Evolutionary conservation across 2,888 invertebrate genomes (phyloP), one percentile per base, ranked within the genome.

Genomic region (Tholera decimalis): DNA sequence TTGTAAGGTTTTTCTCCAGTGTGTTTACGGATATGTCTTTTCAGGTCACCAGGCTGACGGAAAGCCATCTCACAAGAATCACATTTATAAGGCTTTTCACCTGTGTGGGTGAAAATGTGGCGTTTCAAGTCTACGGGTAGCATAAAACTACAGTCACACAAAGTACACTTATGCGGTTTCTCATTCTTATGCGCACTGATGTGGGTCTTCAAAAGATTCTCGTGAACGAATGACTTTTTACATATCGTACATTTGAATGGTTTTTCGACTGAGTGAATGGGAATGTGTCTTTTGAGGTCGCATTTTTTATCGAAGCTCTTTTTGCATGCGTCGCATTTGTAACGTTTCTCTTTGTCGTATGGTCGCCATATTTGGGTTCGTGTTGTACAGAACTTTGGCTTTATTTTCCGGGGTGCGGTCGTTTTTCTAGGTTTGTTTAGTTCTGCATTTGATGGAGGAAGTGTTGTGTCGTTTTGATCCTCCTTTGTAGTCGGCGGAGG

Each of bases 61-160:
- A 73, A 74, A 0, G 39, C 57, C 46, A 44, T 57, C 0, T 44
- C 69, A 13, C 74, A 68, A 13, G 6, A 3, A 1, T 69, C 69
- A 3, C 73, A 73, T 3, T 68, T 57, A 6, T 50, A 62, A 0
- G 62, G 62, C 11, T 37, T 74, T 30, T 73, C 74, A 0, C 63
- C 74, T 0, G 74, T 69, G 11, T 73, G 73, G 4, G 43, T 73
- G 9, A 49, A 74, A 20, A 39, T 68, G 2, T 73, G 68, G 0
- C 61, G 41, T 39, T 53, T 73, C 3, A 72, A 53, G 24, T 72
- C 74, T n/a, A 50, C n/a, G 0, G 68, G 51, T 9, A 68, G 11
- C 43, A 46, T 68, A 3, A 73, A 73, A 0, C 43, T 73, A 9
- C 47, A 56, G 0, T 57, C 56, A 37, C 74, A 74, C 0, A 44